phyloP scores from a whole-genome alignment of 2,888 invertebrate species.

The Bugulina stolonifera region DNA sequence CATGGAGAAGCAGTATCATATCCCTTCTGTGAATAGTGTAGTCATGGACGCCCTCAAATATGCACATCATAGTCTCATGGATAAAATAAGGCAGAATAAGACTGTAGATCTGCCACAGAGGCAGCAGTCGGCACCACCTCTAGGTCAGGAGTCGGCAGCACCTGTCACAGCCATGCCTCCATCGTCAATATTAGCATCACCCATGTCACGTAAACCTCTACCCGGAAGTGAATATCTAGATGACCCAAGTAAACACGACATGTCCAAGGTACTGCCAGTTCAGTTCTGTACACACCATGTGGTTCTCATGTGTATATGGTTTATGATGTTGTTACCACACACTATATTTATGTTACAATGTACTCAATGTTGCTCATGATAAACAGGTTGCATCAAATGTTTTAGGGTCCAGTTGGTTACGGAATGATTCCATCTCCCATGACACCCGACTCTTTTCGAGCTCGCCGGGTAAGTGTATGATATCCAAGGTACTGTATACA shows the following conservation, averaged over 20 bases:
- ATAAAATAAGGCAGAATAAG: slow-evolving; percentile 34
- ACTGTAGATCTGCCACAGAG: neutral
- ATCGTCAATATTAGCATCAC: neutral
- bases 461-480: slow-evolving; percentile 22
- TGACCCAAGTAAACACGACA: neutral
- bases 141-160: neutral
- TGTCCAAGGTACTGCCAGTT: neutral
- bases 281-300: too few species aligned
- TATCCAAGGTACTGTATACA: too few species aligned
- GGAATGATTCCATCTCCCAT: neutral
- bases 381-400: too few species aligned
- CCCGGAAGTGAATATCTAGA: neutral
- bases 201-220: neutral
- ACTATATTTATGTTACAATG: too few species aligned
- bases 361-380: too few species aligned
- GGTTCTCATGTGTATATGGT: too few species aligned
- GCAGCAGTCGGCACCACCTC: neutral
- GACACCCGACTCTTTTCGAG: neutral
- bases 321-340: too few species aligned
- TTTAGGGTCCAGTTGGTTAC: neutral
- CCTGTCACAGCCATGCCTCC: neutral
- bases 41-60: slow-evolving; percentile 50
- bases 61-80: slow-evolving; percentile 50
- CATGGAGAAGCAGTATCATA: slow-evolving; percentile 43
- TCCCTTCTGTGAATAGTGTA: slow-evolving; percentile 48